These are phyloP conservation scores for Drosophila hamatofila DNA, from an alignment of 2,888 invertebrate species.

Conservation along the genomic window DNA sequence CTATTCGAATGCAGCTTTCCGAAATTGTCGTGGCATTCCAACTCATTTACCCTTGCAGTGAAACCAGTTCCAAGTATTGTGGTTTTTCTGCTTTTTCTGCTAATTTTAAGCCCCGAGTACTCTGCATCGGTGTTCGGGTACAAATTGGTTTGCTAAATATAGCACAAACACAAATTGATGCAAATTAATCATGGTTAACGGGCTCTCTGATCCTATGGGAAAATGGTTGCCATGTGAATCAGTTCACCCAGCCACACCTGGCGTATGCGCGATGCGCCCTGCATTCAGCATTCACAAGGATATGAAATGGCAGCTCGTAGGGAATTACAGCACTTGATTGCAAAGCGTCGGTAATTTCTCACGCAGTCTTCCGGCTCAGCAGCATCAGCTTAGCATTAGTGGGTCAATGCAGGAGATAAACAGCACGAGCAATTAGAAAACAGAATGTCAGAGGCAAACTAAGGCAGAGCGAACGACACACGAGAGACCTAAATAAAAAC, in stretches of 20 bases:
- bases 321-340: constrained; percentile 50
- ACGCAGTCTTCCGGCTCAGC: constrained; percentile 35
- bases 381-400: constrained; percentile 44
- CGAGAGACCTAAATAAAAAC: constrained; percentile 46
- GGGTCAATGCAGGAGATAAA: constrained; percentile 57
- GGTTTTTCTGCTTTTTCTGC: not conserved
- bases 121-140: constrained; percentile 15
- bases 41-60: not conserved
- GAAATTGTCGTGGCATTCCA: not conserved
- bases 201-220: constrained; percentile 29
- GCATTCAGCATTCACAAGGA: constrained; percentile 31
- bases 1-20: constrained; percentile 1
- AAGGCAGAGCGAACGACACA: constrained; percentile 5
- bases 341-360: constrained; percentile 56
- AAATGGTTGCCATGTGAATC: constrained; percentile 32
- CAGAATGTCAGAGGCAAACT: constrained; percentile 48
- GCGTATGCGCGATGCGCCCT: constrained; percentile 47
- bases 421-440: constrained; percentile 60
- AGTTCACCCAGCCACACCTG: constrained; percentile 48
- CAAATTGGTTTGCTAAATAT: constrained; percentile 63
- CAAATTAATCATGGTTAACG: constrained; percentile 78
- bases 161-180: constrained; percentile 65
- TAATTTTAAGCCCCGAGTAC: not conserved
- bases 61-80: not conserved
- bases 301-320: constrained; percentile 16